Base-by-base conservation (phyloP, 1,140 invertebrate species). In the Scaptomyza pallida region DNA sequence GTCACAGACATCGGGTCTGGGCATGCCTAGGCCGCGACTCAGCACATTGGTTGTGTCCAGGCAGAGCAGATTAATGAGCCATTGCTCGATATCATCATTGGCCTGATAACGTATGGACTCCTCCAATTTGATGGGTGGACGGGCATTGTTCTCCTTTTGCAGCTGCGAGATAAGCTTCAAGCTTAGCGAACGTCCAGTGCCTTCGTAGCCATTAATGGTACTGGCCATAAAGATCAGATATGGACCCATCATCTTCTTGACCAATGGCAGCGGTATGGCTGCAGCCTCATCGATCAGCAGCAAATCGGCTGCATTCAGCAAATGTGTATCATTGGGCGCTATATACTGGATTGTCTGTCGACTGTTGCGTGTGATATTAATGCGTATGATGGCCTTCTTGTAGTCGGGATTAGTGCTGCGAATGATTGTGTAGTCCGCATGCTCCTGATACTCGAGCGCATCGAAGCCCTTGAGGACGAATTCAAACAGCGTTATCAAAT, bases 331-430 rank as follows among this genome's bases (percentile, higher is more conserved):
- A 33, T 94, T 95, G 16, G 99, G 98, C 79, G 97, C 95, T 89
- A 99, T 98, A 89, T 99, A 99, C 95, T 98, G 98, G 77, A 99
- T 97, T 41, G 97, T 99, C 93, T 99, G 99, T n/a, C 98, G 93
- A 80, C 98, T 98, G 90, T 98, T 96, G 72, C 95, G 94, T 13
- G 95, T 95, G 4, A 99, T 94, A 92, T 99, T 99, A 0, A 99
- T 96, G 71, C 97, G 93, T 2, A 99, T 95, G 61, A 99, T 96
- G 4, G 98, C 98, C 93, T 99, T 99, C 90, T 99, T 98, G 89
- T 98, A 98, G 70, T 99, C 98, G 0, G 96, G 96, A 93, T 99
- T 98, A 0, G 97, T 97, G 0, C 98, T 99, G 85, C 98, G 96
- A n/a, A 99, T 94, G 19, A 99, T 94, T 67, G 97, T 97, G 92